Evolutionary conservation across 2,797 vertebrate genomes (phyloP), one percentile per base, ranked within the genome.

Genomic region (Psittacula echo): DNA sequence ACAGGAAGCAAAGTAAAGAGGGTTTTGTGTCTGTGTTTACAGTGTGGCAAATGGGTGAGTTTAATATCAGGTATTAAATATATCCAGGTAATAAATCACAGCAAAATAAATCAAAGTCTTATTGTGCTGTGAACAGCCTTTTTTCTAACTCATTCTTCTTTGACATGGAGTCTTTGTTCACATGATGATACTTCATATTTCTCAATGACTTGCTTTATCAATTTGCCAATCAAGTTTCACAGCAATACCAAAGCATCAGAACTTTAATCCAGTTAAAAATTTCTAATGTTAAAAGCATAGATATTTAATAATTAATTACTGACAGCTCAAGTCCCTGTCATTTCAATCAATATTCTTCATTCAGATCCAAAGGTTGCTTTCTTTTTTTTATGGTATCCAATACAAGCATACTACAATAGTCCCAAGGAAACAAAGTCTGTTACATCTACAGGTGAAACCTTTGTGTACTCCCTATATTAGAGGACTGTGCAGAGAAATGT

Each of bases 71-170:
- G 45, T 1, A 0, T 81, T 78, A 81, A 61, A 74, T 81, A 70
- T 47, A 64, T n/a, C 42, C 60, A 85, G 56, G 62, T 78, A 89
- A 83, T 83, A 91, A 86, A 94, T 94, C 67, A 92, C 80, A 84
- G 21, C 19, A 72, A n/a, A 75, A 82, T 71, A 76, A 87, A 92
- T 87, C 71, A 53, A 76, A 60, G 66, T 58, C 39, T 67, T 39
- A 66, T 11, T 91, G 62, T 72, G 10, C 60, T 51, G 26, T 32
- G 79, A 90, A 65, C 32, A 86, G 50, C 18, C 26, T 54, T 90
- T 90, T 85, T 89, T 48, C 67, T 53, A 84, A 76, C 5, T 86
- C 21, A 2, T 70, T 87, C n/a, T 67, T 83, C 60, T 76, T 93
- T 84, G 78, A 94, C 9, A 17, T 44, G 32, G 30, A 90, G 32